Conservation (phyloP, 2,797 vertebrate genomes). For the Chelon auratus region DNA sequence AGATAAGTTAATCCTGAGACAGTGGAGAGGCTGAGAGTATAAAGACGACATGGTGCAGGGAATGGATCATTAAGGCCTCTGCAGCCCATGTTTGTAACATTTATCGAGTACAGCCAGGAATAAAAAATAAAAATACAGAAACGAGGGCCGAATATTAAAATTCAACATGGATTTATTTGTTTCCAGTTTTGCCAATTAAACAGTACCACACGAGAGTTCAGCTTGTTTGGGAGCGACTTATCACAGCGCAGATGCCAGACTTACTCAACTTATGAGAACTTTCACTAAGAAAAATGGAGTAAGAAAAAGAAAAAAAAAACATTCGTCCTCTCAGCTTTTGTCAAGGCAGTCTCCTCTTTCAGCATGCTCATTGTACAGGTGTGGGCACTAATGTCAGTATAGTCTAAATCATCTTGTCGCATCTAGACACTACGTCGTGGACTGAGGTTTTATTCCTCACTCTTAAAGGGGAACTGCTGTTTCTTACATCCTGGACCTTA, state of each 20-base stretch:
- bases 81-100: constrained; percentile 61
- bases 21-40: constrained; percentile 60
- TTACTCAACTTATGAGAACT: constrained; percentile 57
- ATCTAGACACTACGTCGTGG: constrained; percentile 23
- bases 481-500: no score
- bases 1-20: constrained; percentile 77
- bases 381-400: constrained; percentile 40
- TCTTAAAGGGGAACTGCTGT: constrained; percentile 9
- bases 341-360: constrained; percentile 43
- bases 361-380: constrained; percentile 37
- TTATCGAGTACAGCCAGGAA: constrained; percentile 66
- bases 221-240: constrained; percentile 62
- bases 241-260: constrained; percentile 40
- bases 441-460: constrained; percentile 22
- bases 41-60: constrained; percentile 61
- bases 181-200: constrained; percentile 65
- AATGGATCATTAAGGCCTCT: constrained; percentile 72
- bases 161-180: constrained; percentile 66
- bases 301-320: constrained; percentile 43
- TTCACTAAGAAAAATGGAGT: constrained; percentile 31
- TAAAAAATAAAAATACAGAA: constrained; percentile 62
- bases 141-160: constrained; percentile 59
- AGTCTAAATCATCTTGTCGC: constrained; percentile 46
- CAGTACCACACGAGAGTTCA: constrained; percentile 40
- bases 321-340: constrained; percentile 54